These are phyloP conservation scores for Tuberolachnus salignus DNA, from an alignment of 2,888 invertebrate genomes.

Conservation along the genomic window DNA sequence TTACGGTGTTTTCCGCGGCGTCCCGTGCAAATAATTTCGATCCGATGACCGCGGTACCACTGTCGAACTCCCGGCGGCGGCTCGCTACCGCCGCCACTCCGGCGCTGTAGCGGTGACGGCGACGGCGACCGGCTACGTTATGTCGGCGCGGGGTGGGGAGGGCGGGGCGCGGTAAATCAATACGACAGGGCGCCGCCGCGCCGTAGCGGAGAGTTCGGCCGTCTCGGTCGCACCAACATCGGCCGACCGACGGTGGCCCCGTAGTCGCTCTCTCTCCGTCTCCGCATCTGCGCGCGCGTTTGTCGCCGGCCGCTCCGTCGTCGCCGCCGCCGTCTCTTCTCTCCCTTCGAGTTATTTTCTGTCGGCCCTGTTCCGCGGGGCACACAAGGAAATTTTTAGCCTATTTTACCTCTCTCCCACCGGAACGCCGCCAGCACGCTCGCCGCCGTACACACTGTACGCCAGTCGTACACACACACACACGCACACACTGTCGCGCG, in stretches of 20 bases:
- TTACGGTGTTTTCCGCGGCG: constrained; percentile 13
- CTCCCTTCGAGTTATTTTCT: constrained; percentile 56
- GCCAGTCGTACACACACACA: background rate
- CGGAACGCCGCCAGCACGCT: background rate
- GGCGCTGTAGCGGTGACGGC: background rate
- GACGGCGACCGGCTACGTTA: background rate
- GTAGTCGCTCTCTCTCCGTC: constrained; percentile 48
- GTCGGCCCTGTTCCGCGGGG: constrained; percentile 54
- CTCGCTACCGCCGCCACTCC: background rate
- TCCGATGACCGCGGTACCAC: constrained; percentile 39
- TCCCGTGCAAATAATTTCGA: constrained; percentile 18
- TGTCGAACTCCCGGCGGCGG: constrained; percentile 14
- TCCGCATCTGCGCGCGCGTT: constrained; percentile 5
- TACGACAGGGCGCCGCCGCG: constrained; percentile 52
- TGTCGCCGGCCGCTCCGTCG: background rate
- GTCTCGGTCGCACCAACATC: constrained; percentile 48
- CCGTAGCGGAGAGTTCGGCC: constrained; percentile 11
- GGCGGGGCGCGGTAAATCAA: constrained; percentile 44
- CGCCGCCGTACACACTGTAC: constrained; percentile 11
- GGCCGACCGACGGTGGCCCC: constrained; percentile 8
- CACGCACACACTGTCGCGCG: too few relatives aligned
- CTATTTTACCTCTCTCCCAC: constrained; percentile 47
- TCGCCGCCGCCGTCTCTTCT: constrained; percentile 1
- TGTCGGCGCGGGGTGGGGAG: constrained; percentile 13
- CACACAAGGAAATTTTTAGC: constrained; percentile 56